These are phyloP conservation scores for Tetrao urogallus DNA, from an alignment of 2,113 vertebrate species.

Conservation along the genomic window DNA sequence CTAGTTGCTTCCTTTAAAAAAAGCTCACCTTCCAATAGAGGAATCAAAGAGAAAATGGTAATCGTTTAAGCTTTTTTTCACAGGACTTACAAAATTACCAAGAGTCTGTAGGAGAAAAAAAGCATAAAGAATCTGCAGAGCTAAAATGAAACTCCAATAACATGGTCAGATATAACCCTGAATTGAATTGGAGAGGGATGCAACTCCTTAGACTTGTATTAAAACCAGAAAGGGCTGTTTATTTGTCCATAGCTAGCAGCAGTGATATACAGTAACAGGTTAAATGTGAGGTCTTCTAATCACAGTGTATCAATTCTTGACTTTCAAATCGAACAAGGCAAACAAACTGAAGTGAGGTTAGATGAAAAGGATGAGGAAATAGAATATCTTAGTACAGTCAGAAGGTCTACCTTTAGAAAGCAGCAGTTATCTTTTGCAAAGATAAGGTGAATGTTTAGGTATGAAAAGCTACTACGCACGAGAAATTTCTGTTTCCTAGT, in stretches of 20 bases:
- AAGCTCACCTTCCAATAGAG: neutral
- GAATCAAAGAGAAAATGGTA: neutral
- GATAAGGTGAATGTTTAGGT: neutral
- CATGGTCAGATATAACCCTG: neutral
- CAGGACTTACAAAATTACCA: neutral
- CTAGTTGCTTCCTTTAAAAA: neutral
- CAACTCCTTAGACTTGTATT: neutral
- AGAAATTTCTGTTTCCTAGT: neutral
- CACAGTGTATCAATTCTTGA: neutral
- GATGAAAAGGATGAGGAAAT: neutral
- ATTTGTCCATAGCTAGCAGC: neutral
- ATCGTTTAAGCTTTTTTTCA: neutral
- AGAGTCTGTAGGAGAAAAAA: neutral
- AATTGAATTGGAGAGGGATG: conserved; percentile 20
- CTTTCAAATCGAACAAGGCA: neutral
- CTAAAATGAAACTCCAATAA: neutral
- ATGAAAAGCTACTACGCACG: neutral
- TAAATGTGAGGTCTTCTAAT: neutral
- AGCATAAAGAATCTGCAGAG: neutral
- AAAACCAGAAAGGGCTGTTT: neutral
- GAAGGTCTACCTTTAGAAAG: neutral
- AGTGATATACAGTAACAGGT: neutral
- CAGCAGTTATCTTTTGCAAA: neutral
- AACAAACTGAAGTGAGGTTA: neutral
- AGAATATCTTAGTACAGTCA: neutral